Conservation (phyloP, 2,888 invertebrate genomes). For the Pandemis corylana region DNA sequence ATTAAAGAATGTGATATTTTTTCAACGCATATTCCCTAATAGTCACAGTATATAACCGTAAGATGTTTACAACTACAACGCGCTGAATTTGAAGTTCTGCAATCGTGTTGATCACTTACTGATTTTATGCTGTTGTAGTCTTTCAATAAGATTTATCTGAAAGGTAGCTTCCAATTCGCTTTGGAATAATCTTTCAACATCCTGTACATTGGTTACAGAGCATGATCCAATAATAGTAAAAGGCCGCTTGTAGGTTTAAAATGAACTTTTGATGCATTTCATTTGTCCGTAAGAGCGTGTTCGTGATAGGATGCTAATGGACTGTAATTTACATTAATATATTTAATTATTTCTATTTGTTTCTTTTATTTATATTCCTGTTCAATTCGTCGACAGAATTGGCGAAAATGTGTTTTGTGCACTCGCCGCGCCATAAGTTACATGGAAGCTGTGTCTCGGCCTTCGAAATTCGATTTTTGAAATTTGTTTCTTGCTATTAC, state of each 20-base stretch:
- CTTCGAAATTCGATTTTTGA: no score
- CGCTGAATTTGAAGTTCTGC: neutral
- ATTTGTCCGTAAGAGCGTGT: conserved; percentile 23
- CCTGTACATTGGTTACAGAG: conserved; percentile 12
- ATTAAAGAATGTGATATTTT: no score
- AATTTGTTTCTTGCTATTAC: no score
- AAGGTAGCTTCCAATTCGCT: neutral
- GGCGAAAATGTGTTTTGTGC: no score
- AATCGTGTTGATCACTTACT: neutral
- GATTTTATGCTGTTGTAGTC: no score
- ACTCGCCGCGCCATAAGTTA: no score
- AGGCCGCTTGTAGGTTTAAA: conserved; percentile 8
- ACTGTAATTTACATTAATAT: conserved; percentile 43
- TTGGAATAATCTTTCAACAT: neutral
- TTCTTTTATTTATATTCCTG: conserved; percentile 16
- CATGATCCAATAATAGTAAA: conserved; percentile 18
- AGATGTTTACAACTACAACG: no score
- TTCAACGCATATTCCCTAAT: no score
- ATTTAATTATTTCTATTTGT: conserved; percentile 39
- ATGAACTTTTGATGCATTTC: conserved; percentile 27
- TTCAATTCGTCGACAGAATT: no score
- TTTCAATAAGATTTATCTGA: neutral
- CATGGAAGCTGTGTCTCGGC: no score
- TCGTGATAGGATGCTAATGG: conserved; percentile 37
- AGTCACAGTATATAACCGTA: no score